These are phyloP conservation scores for Mustela lutreola DNA, from an alignment of 2,113 vertebrate genomes.

Conservation along the genomic window DNA sequence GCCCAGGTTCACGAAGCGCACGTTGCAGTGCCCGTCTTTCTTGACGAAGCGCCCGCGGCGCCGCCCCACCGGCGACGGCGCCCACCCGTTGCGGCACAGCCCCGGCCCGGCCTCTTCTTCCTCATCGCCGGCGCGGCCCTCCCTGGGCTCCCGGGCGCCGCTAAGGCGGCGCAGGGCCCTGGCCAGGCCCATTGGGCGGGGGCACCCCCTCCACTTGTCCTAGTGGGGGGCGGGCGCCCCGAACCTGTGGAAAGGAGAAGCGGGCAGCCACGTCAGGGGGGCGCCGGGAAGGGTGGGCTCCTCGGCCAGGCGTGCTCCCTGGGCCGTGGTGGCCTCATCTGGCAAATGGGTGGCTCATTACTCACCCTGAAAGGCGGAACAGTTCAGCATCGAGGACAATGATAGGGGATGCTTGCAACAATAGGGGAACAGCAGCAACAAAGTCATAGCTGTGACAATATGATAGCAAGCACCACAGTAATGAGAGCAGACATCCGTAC, in stretches of 20 bases:
- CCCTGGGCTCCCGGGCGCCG: slow-evolving; percentile 53
- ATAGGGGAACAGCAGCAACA: background rate
- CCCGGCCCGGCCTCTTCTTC: slow-evolving; percentile 70
- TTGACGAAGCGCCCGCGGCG: slow-evolving; percentile 92
- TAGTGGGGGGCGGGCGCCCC: slow-evolving; percentile 74
- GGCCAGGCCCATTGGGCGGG: slow-evolving; percentile 82
- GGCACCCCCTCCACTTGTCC: slow-evolving; percentile 70
- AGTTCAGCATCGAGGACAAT: background rate
- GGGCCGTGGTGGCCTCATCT: background rate
- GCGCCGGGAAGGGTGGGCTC: no score
- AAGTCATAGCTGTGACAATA: no score
- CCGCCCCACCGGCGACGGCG: background rate
- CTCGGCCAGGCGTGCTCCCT: background rate
- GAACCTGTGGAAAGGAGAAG: slow-evolving; percentile 53
- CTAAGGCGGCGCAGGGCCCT: slow-evolving; percentile 83
- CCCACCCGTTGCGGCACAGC: slow-evolving; percentile 82
- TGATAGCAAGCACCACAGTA: background rate
- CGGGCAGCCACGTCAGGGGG: background rate
- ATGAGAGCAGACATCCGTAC: no score
- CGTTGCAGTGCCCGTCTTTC: slow-evolving; percentile 95
- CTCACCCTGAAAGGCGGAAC: no score
- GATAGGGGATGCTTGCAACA: background rate
- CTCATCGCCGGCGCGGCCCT: slow-evolving; percentile 60
- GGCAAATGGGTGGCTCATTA: background rate
- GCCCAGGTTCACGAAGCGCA: slow-evolving; percentile 95